Percentiles rank a stretch among this genome's conserved stretches.
Conservation (phyloP, 2,888 invertebrate species). For the Odiellus spinosus region DNA sequence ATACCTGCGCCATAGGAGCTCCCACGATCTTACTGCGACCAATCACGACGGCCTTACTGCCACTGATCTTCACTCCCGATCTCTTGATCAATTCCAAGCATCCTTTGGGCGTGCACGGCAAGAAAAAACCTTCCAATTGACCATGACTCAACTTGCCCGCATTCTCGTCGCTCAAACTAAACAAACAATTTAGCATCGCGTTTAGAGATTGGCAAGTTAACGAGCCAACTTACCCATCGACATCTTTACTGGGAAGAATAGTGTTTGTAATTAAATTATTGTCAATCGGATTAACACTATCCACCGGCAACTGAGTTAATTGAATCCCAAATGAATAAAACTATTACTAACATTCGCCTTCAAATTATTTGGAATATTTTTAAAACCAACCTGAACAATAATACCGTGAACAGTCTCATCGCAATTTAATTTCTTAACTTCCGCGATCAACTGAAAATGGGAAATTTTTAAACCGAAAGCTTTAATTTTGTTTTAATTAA, state of each 20-base stretch:
- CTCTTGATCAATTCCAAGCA: conserved; percentile 77
- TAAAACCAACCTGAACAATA: conserved; percentile 53
- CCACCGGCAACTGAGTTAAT: conserved; percentile 68
- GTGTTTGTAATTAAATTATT: conserved; percentile 33
- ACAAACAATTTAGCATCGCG: not conserved
- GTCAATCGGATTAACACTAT: conserved; percentile 63
- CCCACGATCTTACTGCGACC: conserved; percentile 91
- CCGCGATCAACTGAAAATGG: conserved; percentile 43
- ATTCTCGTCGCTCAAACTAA: conserved; percentile 72
- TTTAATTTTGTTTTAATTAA: too few relatives aligned
- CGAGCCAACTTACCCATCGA: conserved; percentile 88
- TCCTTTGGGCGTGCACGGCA: conserved; percentile 94
- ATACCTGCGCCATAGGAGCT: conserved; percentile 80
- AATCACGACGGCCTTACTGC: conserved; percentile 75
- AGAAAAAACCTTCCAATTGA: conserved; percentile 58
- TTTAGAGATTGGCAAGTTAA: not conserved
- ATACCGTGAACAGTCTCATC: conserved; percentile 79
- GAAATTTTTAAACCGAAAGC: not conserved
- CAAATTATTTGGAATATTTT: not conserved
- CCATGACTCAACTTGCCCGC: conserved; percentile 83
- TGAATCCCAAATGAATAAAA: not conserved
- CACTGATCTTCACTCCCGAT: conserved; percentile 36
- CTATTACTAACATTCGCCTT: not conserved
- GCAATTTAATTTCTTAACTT: conserved; percentile 57
- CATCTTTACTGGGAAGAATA: conserved; percentile 79